A percentile compares a stretch with the other conserved stretches of the same genome.
These are phyloP conservation scores for Aporophyla nigra DNA, from an alignment of 2,888 invertebrate species.

Conservation along the genomic window DNA sequence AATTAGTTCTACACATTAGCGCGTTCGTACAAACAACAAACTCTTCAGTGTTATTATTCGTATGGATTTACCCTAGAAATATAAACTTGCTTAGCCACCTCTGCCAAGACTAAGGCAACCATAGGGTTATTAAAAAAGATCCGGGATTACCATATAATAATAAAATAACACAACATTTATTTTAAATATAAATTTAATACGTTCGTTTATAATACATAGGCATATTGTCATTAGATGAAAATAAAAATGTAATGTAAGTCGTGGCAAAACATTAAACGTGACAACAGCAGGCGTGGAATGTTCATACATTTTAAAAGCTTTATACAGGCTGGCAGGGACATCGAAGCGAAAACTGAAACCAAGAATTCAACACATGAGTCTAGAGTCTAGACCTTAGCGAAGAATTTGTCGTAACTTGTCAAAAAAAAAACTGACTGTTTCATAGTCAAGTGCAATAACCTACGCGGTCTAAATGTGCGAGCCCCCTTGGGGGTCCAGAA, in stretches of 20 bases:
- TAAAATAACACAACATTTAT: slow-evolving; percentile 27
- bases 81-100: neutral
- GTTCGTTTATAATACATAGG: slow-evolving; percentile 76
- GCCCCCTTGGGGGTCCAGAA: too few species aligned
- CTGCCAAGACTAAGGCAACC: neutral
- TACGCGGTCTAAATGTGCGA: too few species aligned
- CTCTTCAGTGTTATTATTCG: too few species aligned
- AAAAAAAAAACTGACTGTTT: too few species aligned
- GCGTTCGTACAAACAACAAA: too few species aligned
- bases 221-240: slow-evolving; percentile 80
- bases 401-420: too few species aligned
- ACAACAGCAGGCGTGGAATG: slow-evolving; percentile 73
- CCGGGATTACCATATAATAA: neutral
- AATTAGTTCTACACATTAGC: too few species aligned
- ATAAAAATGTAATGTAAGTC: slow-evolving; percentile 57
- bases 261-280: slow-evolving; percentile 72
- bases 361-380: too few species aligned
- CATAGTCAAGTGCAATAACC: too few species aligned
- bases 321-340: neutral
- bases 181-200: slow-evolving; percentile 73
- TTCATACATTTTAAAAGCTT: slow-evolving; percentile 48
- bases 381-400: too few species aligned
- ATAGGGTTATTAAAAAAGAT: neutral
- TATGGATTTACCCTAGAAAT: neutral
- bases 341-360: too few species aligned